Percentiles rank a stretch among this genome's conserved stretches.
Evolutionary conservation across 2,888 invertebrate species (phyloP).

Genomic region (Drosophila paracracens): DNA sequence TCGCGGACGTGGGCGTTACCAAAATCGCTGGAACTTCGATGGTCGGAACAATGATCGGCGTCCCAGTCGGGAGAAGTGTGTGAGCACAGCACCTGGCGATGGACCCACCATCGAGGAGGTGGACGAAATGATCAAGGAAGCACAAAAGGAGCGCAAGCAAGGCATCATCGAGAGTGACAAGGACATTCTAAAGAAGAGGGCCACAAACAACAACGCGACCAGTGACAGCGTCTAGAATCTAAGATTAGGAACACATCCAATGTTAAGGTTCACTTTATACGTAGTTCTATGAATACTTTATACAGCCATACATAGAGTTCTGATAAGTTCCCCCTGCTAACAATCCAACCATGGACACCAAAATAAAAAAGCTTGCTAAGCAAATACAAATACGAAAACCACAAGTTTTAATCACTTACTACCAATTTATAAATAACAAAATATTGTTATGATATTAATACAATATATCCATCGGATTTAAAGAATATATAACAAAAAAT

Average conservation of each 20-base stretch:
- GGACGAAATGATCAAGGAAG: constrained; percentile 87
- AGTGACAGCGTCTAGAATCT: constrained; percentile 35
- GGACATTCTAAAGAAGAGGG: constrained; percentile 83
- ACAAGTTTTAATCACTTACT: background rate
- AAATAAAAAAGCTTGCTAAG: constrained; percentile 69
- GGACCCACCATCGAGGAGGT: constrained; percentile 86
- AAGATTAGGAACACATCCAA: constrained; percentile 23
- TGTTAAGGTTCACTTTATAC: constrained; percentile 51
- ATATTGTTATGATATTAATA: background rate
- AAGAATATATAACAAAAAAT: background rate
- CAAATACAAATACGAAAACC: constrained; percentile 18
- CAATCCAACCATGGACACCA: constrained; percentile 29
- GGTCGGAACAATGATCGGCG: constrained; percentile 32
- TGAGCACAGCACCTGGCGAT: constrained; percentile 70
- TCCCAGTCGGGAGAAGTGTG: constrained; percentile 85
- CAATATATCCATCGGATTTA: constrained; percentile 7
- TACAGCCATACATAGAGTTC: constrained; percentile 35
- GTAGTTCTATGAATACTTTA: constrained; percentile 38
- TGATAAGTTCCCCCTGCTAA: constrained; percentile 8
- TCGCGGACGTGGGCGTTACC: constrained; percentile 48
- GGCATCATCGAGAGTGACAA: constrained; percentile 87
- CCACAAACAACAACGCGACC: constrained; percentile 9
- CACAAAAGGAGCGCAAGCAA: constrained; percentile 87
- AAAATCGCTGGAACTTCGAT: constrained; percentile 49
- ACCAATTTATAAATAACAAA: background rate